Percentiles rank a stretch among this genome's conserved stretches.
Conservation (phyloP, 2,888 invertebrate species). For the Leptopilina myrica region DNA sequence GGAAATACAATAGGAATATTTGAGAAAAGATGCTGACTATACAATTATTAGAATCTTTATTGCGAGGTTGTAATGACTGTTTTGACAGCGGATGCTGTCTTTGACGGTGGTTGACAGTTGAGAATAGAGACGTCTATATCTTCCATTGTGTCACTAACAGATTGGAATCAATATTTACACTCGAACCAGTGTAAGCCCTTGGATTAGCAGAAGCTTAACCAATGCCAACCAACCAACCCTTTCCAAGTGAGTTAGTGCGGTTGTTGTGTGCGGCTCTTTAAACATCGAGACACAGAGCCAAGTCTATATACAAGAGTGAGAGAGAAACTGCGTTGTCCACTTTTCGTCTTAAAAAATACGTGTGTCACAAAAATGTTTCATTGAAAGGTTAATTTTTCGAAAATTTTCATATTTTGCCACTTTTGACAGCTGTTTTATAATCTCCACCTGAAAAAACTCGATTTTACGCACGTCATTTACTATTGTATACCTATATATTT, state of each 20-base stretch:
- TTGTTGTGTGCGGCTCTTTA: slow-evolving; percentile 39
- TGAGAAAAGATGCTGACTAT: slow-evolving; percentile 32
- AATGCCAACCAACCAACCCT: slow-evolving; percentile 67
- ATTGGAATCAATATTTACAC: slow-evolving; percentile 75
- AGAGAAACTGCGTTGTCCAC: not conserved
- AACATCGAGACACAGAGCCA: slow-evolving; percentile 2
- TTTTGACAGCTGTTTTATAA: no score
- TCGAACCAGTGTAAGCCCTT: slow-evolving; percentile 66
- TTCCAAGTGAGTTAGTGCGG: slow-evolving; percentile 56
- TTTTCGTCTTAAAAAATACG: not conserved
- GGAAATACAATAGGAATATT: not conserved
- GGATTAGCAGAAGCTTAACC: slow-evolving; percentile 68
- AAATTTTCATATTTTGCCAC: no score
- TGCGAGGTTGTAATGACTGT: slow-evolving; percentile 67
- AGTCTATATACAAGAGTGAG: not conserved
- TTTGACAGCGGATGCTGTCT: slow-evolving; percentile 70
- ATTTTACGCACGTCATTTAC: no score
- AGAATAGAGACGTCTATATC: slow-evolving; percentile 54
- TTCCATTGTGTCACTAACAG: slow-evolving; percentile 67
- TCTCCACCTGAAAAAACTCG: no score
- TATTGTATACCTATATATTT: no score
- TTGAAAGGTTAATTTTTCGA: no score
- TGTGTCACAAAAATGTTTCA: no score
- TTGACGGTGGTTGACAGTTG: slow-evolving; percentile 49
- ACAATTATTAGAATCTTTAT: slow-evolving; percentile 32